Evolutionary conservation across 2,888 invertebrate species (phyloP), one percentile per base, ranked within the genome.

Genomic region (Danaus chrysippus): DNA sequence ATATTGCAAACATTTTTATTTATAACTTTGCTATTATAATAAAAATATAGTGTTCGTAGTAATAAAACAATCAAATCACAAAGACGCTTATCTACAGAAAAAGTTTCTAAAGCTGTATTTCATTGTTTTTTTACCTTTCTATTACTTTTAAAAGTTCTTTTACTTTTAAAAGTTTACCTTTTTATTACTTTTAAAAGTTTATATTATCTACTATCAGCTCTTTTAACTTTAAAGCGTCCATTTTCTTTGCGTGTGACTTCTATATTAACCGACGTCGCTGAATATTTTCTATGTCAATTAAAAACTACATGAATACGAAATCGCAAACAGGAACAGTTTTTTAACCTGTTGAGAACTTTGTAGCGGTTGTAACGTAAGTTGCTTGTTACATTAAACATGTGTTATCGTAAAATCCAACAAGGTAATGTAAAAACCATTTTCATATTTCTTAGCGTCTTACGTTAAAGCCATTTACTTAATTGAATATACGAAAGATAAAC

Each of bases 211-310:
- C 1, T 10, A 49, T 49, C 11, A 9, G 9, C 49, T 49, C 49
- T 17, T 17, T 49, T 49, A 49, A 49, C 49, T 49, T 49, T n/a
- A 49, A 49, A 49, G 17, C 49, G 17, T 15, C 49, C 17, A 17
- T 17, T 49, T 49, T 17, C 49, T 49, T 49, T 3, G 49, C 49
- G 49, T 49, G 49, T 3, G 10, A 17, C 17, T 15, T 5, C 17
- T 49, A n/a, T 49, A 49, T 49, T 49, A 49, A 17, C 49, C 49
- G 17, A 49, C 17, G 15, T 49, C 49, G 17, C 49, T 11, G 49
- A 49, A 49, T 49, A 17, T n/a, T 9, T 17, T 49, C 10, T 17
- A 17, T 34, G 3, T 49, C 15, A 49, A 17, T 49, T 10, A 46
- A 46, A 46, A 49, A 49, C 49, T 17, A 17, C 10, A 17, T 17